Evolutionary conservation across 1,140 invertebrate species (phyloP).

Genomic region (Drosophila baimaii): DNA sequence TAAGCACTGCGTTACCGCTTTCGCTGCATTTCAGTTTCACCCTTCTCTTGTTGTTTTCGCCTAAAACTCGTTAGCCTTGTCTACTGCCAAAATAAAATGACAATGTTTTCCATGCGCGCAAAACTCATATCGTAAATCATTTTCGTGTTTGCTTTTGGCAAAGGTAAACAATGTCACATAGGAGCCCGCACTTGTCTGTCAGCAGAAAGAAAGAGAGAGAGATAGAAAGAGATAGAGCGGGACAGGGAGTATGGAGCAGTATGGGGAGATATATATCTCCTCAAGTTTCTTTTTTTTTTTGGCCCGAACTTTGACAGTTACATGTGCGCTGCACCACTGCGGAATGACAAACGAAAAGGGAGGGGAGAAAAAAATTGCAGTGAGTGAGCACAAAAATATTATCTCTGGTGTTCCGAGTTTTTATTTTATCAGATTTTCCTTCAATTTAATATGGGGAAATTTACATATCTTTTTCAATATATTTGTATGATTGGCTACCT

Average conservation of each 20-base stretch:
- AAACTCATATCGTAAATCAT: constrained; percentile 56
- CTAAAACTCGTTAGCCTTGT: constrained; percentile 44
- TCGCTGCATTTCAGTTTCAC: constrained; percentile 11
- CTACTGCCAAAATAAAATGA: constrained; percentile 50
- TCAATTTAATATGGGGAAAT: neutral
- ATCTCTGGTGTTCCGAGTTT: neutral
- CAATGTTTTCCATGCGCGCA: constrained; percentile 52
- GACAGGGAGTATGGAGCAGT: neutral
- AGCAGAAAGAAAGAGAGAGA: constrained; percentile 15
- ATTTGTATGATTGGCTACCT: no score
- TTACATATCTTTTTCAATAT: no score
- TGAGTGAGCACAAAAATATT: constrained; percentile 45
- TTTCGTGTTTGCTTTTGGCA: constrained; percentile 45
- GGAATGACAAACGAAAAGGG: constrained; percentile 54
- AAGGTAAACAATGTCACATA: constrained; percentile 77
- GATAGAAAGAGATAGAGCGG: neutral
- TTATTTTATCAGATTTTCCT: neutral
- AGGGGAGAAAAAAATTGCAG: constrained; percentile 18
- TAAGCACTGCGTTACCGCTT: constrained; percentile 26
- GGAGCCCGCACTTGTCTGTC: constrained; percentile 56
- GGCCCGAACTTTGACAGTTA: constrained; percentile 62
- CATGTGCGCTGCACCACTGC: constrained; percentile 61
- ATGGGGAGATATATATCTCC: constrained; percentile 58
- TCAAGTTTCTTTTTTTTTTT: constrained; percentile 32
- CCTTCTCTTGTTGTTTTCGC: constrained; percentile 12